Conservation (phyloP, 2,113 vertebrate species). For the Oreamnos americanus region DNA sequence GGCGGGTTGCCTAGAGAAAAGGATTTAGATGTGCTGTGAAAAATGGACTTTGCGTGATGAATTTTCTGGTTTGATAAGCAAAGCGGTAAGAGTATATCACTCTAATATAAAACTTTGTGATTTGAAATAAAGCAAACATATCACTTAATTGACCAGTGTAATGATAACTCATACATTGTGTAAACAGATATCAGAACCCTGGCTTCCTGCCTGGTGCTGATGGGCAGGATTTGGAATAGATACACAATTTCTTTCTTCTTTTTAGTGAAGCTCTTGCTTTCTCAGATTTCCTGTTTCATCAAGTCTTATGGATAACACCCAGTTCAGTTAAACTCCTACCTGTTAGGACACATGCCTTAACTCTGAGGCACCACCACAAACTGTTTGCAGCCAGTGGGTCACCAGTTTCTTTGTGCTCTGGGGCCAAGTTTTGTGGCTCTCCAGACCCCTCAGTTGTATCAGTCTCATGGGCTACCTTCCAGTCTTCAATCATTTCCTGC, state of each 20-base stretch:
- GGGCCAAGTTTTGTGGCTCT: neutral
- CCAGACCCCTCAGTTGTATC: no score
- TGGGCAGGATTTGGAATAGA: neutral
- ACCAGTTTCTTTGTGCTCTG: no score
- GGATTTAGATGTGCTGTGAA: neutral
- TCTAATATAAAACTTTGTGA: conserved; percentile 18
- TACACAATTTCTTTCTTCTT: neutral
- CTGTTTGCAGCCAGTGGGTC: neutral
- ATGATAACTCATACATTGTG: neutral
- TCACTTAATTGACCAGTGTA: neutral
- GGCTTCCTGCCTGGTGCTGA: neutral
- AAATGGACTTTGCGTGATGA: neutral
- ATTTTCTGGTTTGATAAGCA: conserved; percentile 27
- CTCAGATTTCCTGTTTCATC: neutral
- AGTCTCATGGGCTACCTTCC: no score
- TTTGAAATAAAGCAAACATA: neutral
- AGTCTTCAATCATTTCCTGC: neutral
- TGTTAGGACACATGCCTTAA: neutral
- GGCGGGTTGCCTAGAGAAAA: neutral
- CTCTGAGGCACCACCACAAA: neutral
- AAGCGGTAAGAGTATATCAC: neutral
- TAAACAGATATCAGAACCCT: neutral
- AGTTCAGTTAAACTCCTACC: neutral
- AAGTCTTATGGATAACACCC: neutral
- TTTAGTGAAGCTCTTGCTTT: neutral